Evolutionary conservation across 2,888 invertebrate genomes (phyloP).

Genomic region (Apotomis betuletana): DNA sequence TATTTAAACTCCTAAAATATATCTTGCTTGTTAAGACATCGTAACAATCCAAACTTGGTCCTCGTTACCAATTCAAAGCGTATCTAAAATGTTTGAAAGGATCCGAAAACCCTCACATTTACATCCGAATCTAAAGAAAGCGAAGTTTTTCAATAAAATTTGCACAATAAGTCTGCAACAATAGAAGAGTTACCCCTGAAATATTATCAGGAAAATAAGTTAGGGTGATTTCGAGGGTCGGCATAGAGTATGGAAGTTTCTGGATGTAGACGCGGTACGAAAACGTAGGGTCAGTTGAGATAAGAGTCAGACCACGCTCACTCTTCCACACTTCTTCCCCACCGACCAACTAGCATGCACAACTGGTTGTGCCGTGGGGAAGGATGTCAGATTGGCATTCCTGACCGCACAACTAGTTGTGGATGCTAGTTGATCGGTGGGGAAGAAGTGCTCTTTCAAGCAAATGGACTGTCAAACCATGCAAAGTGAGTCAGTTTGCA

Average conservation of each 20-base stretch:
- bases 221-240: conserved; percentile 20
- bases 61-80: not conserved
- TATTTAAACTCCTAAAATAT: too few species aligned
- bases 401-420: too few species aligned
- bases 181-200: conserved; percentile 24
- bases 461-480: too few species aligned
- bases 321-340: too few species aligned
- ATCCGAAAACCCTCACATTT: not conserved
- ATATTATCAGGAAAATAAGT: conserved; percentile 31
- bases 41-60: not conserved
- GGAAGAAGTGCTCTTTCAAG: too few species aligned
- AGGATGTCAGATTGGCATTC: too few species aligned
- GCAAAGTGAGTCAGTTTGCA: too few species aligned
- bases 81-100: not conserved
- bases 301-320: too few species aligned
- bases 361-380: too few species aligned
- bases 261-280: not conserved
- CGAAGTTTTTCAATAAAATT: conserved; percentile 31
- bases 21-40: not conserved
- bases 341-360: too few species aligned
- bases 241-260: not conserved
- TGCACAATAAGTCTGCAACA: conserved; percentile 25
- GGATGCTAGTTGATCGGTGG: too few species aligned
- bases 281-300: too few species aligned
- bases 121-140: conserved; percentile 5